Evolutionary conservation across 1,140 invertebrate species (phyloP).

Genomic region (Rhopalosiphum padi): DNA sequence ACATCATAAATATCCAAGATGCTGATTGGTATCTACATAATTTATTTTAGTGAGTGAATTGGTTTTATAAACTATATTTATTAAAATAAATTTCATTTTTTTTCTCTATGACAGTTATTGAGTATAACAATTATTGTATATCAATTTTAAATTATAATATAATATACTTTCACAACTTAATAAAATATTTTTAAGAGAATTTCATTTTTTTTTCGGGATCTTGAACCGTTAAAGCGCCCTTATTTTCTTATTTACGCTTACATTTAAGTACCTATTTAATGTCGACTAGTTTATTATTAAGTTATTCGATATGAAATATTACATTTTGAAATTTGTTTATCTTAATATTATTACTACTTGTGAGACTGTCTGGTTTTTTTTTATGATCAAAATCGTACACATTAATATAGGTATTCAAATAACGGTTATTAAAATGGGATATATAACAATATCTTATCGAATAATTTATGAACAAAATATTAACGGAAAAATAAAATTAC

Average conservation of each 20-base stretch:
- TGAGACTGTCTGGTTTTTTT: neutral
- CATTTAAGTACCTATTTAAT: neutral
- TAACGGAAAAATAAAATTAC: neutral
- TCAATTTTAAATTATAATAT: neutral
- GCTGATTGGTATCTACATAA: neutral
- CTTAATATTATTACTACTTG: neutral
- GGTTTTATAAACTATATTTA: neutral
- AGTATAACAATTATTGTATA: neutral
- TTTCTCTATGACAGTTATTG: neutral
- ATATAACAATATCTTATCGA: neutral
- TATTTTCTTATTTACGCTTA: neutral
- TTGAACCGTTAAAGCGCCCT: neutral
- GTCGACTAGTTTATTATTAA: neutral
- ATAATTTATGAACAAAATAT: neutral
- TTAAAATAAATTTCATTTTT: neutral
- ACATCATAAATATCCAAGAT: neutral
- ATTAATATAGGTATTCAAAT: neutral
- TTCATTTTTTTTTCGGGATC: neutral
- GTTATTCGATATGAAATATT: neutral
- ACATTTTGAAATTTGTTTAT: neutral
- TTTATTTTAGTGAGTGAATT: neutral
- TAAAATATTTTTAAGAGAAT: neutral
- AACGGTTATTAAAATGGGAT: neutral
- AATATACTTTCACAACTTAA: neutral
- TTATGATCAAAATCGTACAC: neutral